These are phyloP conservation scores for Galagoides demidoff DNA, from an alignment of 2,797 vertebrate genomes.

Conservation along the genomic window DNA sequence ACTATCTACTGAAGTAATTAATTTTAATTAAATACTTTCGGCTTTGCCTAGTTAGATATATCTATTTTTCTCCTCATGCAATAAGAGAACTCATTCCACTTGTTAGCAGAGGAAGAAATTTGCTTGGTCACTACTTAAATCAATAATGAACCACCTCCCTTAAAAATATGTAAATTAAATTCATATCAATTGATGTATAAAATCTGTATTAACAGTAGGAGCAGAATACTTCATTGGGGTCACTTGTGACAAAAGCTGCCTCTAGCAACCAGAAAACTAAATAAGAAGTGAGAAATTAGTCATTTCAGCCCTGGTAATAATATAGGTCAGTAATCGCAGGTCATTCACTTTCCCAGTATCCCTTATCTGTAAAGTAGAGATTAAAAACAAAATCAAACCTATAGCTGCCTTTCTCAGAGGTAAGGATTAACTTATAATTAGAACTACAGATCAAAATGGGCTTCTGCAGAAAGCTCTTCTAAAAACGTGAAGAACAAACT, in stretches of 20 bases:
- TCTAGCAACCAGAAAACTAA: background rate
- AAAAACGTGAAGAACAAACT: conserved; percentile 16
- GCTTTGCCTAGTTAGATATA: background rate
- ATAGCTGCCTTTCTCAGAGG: conserved; percentile 32
- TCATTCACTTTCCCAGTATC: background rate
- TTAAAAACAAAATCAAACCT: conserved; percentile 55
- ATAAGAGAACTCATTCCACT: conserved; percentile 12
- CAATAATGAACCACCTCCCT: background rate
- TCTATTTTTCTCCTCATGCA: background rate
- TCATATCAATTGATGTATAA: conserved; percentile 13
- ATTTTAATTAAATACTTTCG: conserved; percentile 38
- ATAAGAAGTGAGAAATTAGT: background rate
- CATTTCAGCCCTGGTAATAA: background rate
- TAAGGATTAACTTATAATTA: conserved; percentile 65
- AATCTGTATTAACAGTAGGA: background rate
- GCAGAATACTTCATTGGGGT: background rate
- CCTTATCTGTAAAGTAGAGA: conserved; percentile 57
- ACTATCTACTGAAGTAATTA: conserved; percentile 18
- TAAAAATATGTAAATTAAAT: conserved; percentile 2
- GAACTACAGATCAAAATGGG: background rate
- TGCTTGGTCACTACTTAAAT: background rate
- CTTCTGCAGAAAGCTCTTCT: background rate
- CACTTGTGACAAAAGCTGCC: conserved; percentile 24
- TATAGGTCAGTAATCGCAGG: background rate
- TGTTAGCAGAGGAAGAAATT: conserved; percentile 30